Conservation (phyloP, 2,113 vertebrate species). For the Malaclemys terrapin region DNA sequence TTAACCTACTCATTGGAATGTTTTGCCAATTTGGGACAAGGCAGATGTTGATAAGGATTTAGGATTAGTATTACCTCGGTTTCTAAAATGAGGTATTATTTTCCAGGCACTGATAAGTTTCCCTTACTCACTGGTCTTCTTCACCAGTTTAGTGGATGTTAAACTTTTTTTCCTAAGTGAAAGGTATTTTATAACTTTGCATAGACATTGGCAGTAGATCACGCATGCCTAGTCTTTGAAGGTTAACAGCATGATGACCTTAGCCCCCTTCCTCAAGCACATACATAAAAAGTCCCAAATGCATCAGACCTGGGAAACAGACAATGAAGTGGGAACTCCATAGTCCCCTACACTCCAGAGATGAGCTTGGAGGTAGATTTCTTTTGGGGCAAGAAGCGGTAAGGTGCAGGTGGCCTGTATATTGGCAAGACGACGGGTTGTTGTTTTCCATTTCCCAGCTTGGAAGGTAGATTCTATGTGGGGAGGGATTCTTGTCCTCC, state of each 20-base stretch:
- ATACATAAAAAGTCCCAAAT: not conserved
- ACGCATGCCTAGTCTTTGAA: conserved; percentile 8
- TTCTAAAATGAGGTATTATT: not conserved
- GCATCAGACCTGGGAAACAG: not conserved
- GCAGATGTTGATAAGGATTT: conserved; percentile 29
- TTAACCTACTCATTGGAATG: not conserved
- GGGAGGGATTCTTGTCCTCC: not conserved
- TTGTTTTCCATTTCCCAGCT: not conserved
- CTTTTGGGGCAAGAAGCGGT: not conserved
- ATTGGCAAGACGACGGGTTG: not conserved
- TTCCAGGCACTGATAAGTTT: not conserved
- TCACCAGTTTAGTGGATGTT: conserved; percentile 3
- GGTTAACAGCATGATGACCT: conserved; percentile 5
- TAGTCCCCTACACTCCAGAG: rapidly evolving
- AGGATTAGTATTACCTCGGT: not conserved
- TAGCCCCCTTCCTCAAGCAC: not conserved
- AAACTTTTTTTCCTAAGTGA: conserved; percentile 13
- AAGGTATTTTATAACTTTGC: not conserved
- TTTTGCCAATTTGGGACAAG: conserved; percentile 28
- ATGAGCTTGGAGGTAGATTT: not conserved
- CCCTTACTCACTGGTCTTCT: not conserved
- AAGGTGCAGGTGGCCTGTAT: rapidly evolving
- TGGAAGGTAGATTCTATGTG: not conserved
- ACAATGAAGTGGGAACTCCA: not conserved
- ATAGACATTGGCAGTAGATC: not conserved